These are phyloP conservation scores for Hydropsyche betteni DNA, from an alignment of 2,888 invertebrate genomes.

Conservation along the genomic window DNA sequence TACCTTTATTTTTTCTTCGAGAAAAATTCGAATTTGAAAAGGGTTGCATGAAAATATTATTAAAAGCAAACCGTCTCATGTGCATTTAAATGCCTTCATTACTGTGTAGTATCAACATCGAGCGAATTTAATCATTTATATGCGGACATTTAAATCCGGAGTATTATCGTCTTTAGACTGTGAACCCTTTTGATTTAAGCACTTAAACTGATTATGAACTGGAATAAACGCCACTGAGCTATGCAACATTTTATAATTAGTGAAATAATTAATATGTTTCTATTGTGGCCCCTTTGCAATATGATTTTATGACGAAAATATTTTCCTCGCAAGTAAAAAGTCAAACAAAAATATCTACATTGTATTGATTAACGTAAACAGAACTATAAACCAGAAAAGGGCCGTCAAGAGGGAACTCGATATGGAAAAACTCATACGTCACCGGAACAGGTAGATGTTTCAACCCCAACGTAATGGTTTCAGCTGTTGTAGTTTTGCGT, in stretches of 20 bases:
- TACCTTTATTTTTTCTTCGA: slow-evolving; percentile 47
- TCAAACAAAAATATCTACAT: not conserved
- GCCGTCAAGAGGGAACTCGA: slow-evolving; percentile 37
- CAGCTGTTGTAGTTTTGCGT: slow-evolving; percentile 30
- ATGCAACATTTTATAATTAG: slow-evolving; percentile 37
- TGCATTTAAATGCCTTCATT: not conserved
- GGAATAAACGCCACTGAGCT: slow-evolving; percentile 35
- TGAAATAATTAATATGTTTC: slow-evolving; percentile 32
- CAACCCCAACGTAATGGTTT: slow-evolving; percentile 14
- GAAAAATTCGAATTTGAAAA: not conserved
- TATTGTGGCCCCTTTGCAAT: not conserved
- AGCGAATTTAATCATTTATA: slow-evolving; percentile 49
- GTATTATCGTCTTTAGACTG: slow-evolving; percentile 43
- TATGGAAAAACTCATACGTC: slow-evolving; percentile 40
- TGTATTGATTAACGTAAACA: slow-evolving; percentile 46
- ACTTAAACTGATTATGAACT: slow-evolving; percentile 43
- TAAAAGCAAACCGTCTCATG: no score
- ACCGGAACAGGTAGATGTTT: slow-evolving; percentile 24
- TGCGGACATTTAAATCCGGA: slow-evolving; percentile 44
- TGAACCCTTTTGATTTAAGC: slow-evolving; percentile 42
- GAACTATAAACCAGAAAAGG: slow-evolving; percentile 46
- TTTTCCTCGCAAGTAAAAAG: not conserved
- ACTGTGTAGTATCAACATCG: not conserved
- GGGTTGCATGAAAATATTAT: not conserved
- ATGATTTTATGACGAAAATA: not conserved